Evolutionary conservation across 2,113 vertebrate genomes (phyloP), one percentile per base, ranked within the genome.

Genomic region (Channa maculata): DNA sequence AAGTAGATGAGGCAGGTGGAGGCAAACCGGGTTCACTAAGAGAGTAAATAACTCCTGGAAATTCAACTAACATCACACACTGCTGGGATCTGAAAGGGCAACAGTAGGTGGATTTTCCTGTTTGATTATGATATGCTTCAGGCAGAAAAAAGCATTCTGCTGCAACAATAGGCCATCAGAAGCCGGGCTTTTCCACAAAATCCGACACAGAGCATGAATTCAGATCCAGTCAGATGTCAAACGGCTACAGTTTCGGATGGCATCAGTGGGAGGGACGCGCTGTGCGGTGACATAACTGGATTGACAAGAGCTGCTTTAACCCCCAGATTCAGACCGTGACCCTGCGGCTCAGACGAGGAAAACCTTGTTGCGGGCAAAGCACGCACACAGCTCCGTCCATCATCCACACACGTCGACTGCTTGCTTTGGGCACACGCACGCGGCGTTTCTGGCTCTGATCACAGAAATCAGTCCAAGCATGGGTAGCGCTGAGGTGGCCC

Each of bases 11-110:
- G 75, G 60, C 72, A 45, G 80, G 64, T 50, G 34, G 54, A 78
- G 50, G 44, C 53, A 43, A 71, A 69, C 12, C 36, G 46, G 67
- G 76, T 72, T 78, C 53, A 62, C 59, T 8, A 0, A 37, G 53
- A 71, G 73, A 57, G 77, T 62, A 69, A 81, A 81, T 69, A 69
- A 68, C 81, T 65, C 68, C 50, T 54, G 44, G 44, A 76, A 70
- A 80, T 12, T 52, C 13, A 36, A 65, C n/a, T 13, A 68, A 37
- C 54, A 59, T 49, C 50, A 45, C 66, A 34, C 7, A 37, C 1
- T 55, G 75, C 65, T 10, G 33, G 2, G 61, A 75, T 71, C 55
- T 39, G 46, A 77, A 65, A 55, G 50, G 33, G 43, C 5, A 12
- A 39, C 8, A 3, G 6, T 71, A 33, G 36, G 38, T 37, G 63